Evolutionary conservation across 2,797 vertebrate species (phyloP), one percentile per base, ranked within the genome.

Genomic region (Malacoctenus gilli): DNA sequence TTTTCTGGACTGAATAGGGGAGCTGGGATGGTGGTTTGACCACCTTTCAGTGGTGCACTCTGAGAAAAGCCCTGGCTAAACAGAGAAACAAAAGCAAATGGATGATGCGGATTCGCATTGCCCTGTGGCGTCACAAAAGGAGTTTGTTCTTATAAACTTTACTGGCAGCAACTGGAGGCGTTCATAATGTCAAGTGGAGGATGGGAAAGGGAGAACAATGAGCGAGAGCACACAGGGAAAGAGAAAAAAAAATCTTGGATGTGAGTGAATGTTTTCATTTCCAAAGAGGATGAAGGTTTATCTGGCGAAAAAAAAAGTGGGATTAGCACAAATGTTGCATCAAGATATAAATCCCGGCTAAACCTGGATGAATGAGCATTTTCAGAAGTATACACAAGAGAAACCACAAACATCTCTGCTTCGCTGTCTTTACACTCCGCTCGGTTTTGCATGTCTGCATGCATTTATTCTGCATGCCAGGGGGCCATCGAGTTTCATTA

Each of bases 121-220:
- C 59, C 54, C 77, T 58, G 63, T 68, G 60, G 57, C 39, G 31
- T 79, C 68, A 86, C 85, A 84, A 86, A 88, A 79, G 65, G 21
- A 74, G 68, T 79, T 80, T 82, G 84, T 74, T 87, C 77, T 75
- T 78, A 63, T 82, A 79, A 82, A 83, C 70, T 67, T 80, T 55
- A 69, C 77, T 70, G 76, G 67, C 74, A 80, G 68, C 74, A 77
- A 86, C 74, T 75, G 72, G 65, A 72, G 47, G 55, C 68, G 69
- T 86, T 87, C 53, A 87, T 55, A 67, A 82, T 59, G 72, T 62
- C 66, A 80, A 72, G 73, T 13, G 48, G 50, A 61, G 40, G 44
- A 28, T 68, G 47, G 70, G 58, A 69, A 65, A 54, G 36, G 37
- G 37, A 4, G n/a, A 53, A 37, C 5, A 58, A 44, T 12, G 12